Base-by-base conservation (phyloP, 2,888 invertebrate species). In the Balanococcus diminutus region DNA sequence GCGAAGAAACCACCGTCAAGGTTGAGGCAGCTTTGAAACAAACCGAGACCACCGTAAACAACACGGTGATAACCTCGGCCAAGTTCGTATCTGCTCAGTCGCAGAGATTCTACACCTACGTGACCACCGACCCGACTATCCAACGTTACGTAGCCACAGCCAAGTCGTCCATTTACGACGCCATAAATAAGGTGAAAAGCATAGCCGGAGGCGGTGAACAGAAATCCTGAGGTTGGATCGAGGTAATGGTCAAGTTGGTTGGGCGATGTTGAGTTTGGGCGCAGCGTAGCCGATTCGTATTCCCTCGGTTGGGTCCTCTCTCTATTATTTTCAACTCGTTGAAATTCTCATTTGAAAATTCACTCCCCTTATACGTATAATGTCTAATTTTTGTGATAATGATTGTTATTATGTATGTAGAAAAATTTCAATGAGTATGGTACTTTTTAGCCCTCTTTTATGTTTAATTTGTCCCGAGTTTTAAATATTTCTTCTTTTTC, bases 41-140 rank as follows among this genome's bases (percentile, higher is more conserved):
- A 2, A 19, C 42, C 2, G 72, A 67, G 11, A 82, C 32, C 19
- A 67, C n/a, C n/a, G 28, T 82, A 5, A 86, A 86, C 42, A 36
- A 61, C 4, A 31, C 39, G 2, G 42, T 86, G 42, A 61, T 82
- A 4, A 28, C 31, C 19, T 19, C 28, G 19, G 32, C 25, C 22
- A 32, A 82, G 42, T 46, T 28, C 19, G 82, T 42, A 4, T 61
- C 25, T 8, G 42, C 61, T 19, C 39, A 46, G 3, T 25, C 72
- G 25, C 46, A 42, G 9, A 32, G 67, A 28, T 61, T 72, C 16
- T 82, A 86, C 86, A 67, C 31, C n/a, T 86, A 86, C 22, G 67
- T 86, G 28, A 86, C 86, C 11, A 86, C 86, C 16, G 86, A 86
- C 14, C 42, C 82, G 25, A 86, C 61, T 19, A 67, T 86, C 8